phyloP scores from a whole-genome alignment of 2,113 vertebrate genomes.

The Ursus arctos region DNA sequence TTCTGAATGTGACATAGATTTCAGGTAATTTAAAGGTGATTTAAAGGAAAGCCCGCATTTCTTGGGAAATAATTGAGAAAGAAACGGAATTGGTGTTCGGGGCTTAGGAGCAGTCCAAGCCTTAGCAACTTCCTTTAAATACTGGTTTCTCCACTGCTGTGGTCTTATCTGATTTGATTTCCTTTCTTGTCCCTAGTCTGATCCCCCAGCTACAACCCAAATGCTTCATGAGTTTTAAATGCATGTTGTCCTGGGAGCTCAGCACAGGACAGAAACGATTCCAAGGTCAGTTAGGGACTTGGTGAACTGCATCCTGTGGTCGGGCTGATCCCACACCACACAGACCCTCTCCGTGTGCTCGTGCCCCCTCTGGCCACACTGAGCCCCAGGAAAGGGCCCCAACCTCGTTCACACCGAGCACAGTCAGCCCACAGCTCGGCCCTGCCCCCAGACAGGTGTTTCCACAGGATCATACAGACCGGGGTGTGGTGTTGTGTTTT shows the following conservation, averaged over 20 bases:
- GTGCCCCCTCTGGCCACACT: fast-evolving
- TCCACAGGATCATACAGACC: background rate
- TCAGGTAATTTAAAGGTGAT: slow-evolving; percentile 54
- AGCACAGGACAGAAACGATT: background rate
- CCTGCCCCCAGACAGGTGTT: too few species aligned
- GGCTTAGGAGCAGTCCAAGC: background rate
- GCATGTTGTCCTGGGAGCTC: background rate
- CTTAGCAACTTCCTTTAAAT: fast-evolving
- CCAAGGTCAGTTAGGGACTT: fast-evolving
- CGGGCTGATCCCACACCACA: fast-evolving
- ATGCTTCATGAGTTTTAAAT: background rate
- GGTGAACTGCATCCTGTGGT: fast-evolving
- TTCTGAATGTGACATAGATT: background rate
- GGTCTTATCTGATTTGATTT: background rate
- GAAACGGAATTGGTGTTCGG: background rate
- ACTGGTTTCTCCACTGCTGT: fast-evolving
- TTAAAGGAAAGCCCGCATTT: slow-evolving; percentile 40
- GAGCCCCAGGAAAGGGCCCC: fast-evolving
- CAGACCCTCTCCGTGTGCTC: background rate
- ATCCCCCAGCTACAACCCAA: background rate
- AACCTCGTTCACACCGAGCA: too few species aligned
- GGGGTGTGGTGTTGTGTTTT: fast-evolving
- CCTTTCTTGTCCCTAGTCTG: background rate
- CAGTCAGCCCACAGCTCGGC: background rate
- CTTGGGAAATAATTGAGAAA: background rate